phyloP scores from a whole-genome alignment of 2,888 invertebrate genomes.

The Hirtodrosophila cameraria region DNA sequence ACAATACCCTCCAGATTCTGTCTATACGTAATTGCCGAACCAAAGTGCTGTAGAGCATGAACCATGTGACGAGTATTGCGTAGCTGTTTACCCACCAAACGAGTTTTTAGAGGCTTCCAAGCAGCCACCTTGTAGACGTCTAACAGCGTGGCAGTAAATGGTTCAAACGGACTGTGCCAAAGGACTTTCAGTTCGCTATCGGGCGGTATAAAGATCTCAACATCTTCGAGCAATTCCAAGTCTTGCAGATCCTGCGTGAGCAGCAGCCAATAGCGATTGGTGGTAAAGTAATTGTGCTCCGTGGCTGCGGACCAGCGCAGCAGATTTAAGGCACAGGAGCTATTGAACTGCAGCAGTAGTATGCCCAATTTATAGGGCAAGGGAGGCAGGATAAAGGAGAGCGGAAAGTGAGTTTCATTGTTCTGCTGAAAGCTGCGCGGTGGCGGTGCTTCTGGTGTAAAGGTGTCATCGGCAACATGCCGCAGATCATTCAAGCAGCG shows the following conservation, averaged over 20 bases:
- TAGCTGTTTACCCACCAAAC: constrained; percentile 52
- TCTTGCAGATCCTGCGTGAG: constrained; percentile 47
- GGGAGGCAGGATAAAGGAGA: constrained; percentile 64
- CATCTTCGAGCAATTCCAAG: constrained; percentile 59
- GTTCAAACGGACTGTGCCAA: constrained; percentile 18
- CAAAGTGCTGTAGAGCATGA: constrained; percentile 62
- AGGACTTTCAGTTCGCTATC: constrained; percentile 78
- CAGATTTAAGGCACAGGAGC: constrained; percentile 68
- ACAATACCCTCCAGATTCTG: constrained; percentile 81
- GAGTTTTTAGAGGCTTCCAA: constrained; percentile 63
- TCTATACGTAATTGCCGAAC: constrained; percentile 78
- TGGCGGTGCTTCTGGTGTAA: constrained; percentile 49
- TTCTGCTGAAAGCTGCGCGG: constrained; percentile 63
- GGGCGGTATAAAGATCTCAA: constrained; percentile 79
- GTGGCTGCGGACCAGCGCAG: constrained; percentile 77
- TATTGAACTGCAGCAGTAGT: constrained; percentile 71
- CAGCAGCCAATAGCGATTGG: constrained; percentile 81
- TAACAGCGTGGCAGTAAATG: constrained; percentile 55
- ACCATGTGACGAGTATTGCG: constrained; percentile 44
- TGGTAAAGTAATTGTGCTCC: constrained; percentile 80
- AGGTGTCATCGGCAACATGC: constrained; percentile 32
- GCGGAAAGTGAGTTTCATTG: constrained; percentile 53
- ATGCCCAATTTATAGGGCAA: constrained; percentile 76
- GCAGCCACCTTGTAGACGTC: constrained; percentile 81
- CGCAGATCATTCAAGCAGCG: constrained; percentile 57